These are phyloP conservation scores for Austrolebias charrua DNA, from an alignment of 2,797 vertebrate species.

Conservation along the genomic window DNA sequence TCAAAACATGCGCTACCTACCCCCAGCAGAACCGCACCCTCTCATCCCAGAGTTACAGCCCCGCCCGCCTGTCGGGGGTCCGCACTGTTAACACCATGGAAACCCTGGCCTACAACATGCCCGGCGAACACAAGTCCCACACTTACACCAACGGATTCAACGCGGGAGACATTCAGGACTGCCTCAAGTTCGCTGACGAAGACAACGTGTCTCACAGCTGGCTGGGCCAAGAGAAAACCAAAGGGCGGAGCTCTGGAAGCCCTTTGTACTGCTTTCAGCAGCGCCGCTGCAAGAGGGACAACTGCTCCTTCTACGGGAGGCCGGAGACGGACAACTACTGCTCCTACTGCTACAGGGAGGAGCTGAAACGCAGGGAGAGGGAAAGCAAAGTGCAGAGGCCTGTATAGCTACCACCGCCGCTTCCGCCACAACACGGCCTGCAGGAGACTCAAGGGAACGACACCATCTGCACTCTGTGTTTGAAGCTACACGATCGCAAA, in stretches of 20 bases:
- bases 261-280: conserved; percentile 90
- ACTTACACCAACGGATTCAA: conserved; percentile 94
- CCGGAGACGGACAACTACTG: conserved; percentile 97
- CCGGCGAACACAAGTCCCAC: conserved; percentile 93
- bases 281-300: conserved; percentile 94
- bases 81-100: conserved; percentile 89
- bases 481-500: conserved; percentile 66
- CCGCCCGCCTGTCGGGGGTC: conserved; percentile 88
- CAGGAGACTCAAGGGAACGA: conserved; percentile 59
- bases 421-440: conserved; percentile 57
- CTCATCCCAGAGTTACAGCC: conserved; percentile 97
- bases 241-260: conserved; percentile 85
- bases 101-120: conserved; percentile 85
- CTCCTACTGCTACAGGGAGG: conserved; percentile 98
- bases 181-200: conserved; percentile 92
- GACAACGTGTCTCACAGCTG: conserved; percentile 85
- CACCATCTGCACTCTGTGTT: conserved; percentile 72
- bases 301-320: conserved; percentile 97
- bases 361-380: conserved; percentile 91
- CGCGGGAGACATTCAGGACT: conserved; percentile 86
- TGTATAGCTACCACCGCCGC: conserved; percentile 78
- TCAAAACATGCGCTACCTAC: conserved; percentile 97
- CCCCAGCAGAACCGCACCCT: conserved; percentile 97
- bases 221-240: conserved; percentile 89
- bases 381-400: conserved; percentile 90